Evolutionary conservation across 2,797 vertebrate species (phyloP), one percentile per base, ranked within the genome.

Genomic region (Cyclura pinguis): DNA sequence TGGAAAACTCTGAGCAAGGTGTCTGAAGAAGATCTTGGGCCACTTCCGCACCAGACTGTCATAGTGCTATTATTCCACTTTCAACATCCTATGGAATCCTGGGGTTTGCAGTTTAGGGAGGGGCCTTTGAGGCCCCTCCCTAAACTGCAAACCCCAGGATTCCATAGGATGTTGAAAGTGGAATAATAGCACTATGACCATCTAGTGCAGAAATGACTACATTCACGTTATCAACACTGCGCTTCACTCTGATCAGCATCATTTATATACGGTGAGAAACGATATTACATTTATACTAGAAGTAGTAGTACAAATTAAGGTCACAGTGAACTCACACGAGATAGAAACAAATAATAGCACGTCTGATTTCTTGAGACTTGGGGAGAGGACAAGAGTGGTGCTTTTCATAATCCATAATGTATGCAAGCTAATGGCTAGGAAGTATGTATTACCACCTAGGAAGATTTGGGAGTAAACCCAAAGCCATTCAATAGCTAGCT

Each of bases 401-500:
- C 16, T 87, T 87, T 62, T 47, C 29, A 32, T 59, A 78, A 87
- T 77, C 85, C 52, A n/a, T 69, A 78, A 78, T 64, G 76, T n/a
- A n/a, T 7, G 18, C 29, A 78, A 50, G 18, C 27, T 29, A 52
- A 29, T 50, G 14, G 24, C 47, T 6, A 55, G 24, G 20, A 72
- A 59, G 59, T 47, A 38, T 50, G 32, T 50, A 2, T 62, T 76
- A 77, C 62, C 10, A 84, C 77, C 88, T 85, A 59, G 67, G 55
- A 73, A 13, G 22, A 20, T 50, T 81, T 73, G 67, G 67, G 38
- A 86, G 35, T 73, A 32, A 24, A 90, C 20, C 88, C 64, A 73
- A 81, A n/a, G 64, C 64, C 81, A 86, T 73, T 86, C 67, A 80
- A 90, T 73, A 86, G 84, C 62, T 80, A 47, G 50, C 76, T 42